Evolutionary conservation across 2,888 invertebrate species (phyloP), one percentile per base, ranked within the genome.

Genomic region (Neelides folsomi): DNA sequence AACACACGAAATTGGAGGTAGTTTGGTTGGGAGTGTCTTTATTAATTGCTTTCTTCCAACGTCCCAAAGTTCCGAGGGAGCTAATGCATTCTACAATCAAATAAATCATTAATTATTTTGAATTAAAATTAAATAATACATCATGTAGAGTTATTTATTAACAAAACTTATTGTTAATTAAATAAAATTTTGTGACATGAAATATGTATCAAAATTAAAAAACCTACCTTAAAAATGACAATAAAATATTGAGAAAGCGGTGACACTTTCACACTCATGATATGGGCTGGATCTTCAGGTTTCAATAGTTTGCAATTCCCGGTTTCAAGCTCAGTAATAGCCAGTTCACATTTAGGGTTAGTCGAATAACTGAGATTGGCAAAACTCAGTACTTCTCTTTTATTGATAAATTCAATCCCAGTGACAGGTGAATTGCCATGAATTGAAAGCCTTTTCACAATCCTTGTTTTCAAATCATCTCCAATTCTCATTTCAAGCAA

Each of bases 21-120:
- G 49, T 51, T 63, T 63, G 19, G 48, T 57, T 5, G 63, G 63
- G 12, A 63, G 53, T 1, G 55, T 55, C 48, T 63, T 63, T 18
- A 63, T 61, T 7, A 59, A 49, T 20, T 63, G 63, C 5, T 54
- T 54, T n/a, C 61, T 44, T 7, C 51, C 52, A 38, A 63, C 49
- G 41, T 62, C 61, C 63, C 63, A 63, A n/a, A 63, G 45, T 47
- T 63, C 63, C 52, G 61, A 58, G 2, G 63, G 63, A 19, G 61
- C 55, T 13, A 57, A 51, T 35, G 60, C 63, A 55, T 62, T 63
- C 63, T 63, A 40, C 34, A 2, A 34, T 2, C 9, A 50, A 12
- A 44, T 12, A 7, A 13, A 13, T 16, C 4, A 18, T 12, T 16
- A n/a, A 13, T 13, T 8, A 48, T 10, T 40, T 38, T 46, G 39